Percentiles rank a stretch among this genome's conserved stretches.
phyloP scores from a whole-genome alignment of 2,888 invertebrate genomes.

The Erebia palarica region DNA sequence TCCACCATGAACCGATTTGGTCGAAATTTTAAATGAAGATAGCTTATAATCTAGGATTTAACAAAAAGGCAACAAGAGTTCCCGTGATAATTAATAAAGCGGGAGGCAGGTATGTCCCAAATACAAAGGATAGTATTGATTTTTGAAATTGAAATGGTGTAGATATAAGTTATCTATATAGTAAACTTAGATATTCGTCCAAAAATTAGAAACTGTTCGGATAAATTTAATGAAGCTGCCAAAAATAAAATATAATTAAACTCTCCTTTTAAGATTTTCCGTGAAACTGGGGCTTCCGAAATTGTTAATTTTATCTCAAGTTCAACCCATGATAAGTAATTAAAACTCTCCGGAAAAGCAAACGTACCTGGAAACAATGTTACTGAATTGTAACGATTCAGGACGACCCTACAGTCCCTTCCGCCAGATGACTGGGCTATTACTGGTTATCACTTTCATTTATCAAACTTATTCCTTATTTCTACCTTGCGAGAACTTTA shows the following conservation, averaged over 20 bases:
- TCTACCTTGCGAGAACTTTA: conserved; percentile 12
- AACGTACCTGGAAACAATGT: conserved; percentile 35
- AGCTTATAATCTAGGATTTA: too few relatives aligned
- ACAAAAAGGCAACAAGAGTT: too few relatives aligned
- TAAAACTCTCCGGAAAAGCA: conserved; percentile 32
- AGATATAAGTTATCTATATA: too few relatives aligned
- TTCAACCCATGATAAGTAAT: conserved; percentile 25
- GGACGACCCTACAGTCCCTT: conserved; percentile 29
- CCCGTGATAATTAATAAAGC: too few relatives aligned
- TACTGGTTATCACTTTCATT: conserved; percentile 35
- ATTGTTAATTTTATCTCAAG: conserved; percentile 13
- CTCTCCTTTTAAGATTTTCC: conserved; percentile 1
- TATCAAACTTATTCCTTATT: conserved; percentile 27
- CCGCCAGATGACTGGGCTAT: conserved; percentile 37
- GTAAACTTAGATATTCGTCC: background rate
- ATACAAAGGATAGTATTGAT: too few relatives aligned
- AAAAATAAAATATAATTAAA: conserved; percentile 7
- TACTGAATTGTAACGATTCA: conserved; percentile 31
- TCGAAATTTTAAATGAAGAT: too few relatives aligned
- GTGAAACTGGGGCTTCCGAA: background rate
- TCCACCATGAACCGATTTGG: too few relatives aligned
- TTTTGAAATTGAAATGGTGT: too few relatives aligned
- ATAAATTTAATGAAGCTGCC: conserved; percentile 4
- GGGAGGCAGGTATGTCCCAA: too few relatives aligned
- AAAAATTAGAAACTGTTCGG: background rate